Evolutionary conservation across 2,113 vertebrate species (phyloP), one percentile per base, ranked within the genome.

Genomic region (Trematomus loennbergii): DNA sequence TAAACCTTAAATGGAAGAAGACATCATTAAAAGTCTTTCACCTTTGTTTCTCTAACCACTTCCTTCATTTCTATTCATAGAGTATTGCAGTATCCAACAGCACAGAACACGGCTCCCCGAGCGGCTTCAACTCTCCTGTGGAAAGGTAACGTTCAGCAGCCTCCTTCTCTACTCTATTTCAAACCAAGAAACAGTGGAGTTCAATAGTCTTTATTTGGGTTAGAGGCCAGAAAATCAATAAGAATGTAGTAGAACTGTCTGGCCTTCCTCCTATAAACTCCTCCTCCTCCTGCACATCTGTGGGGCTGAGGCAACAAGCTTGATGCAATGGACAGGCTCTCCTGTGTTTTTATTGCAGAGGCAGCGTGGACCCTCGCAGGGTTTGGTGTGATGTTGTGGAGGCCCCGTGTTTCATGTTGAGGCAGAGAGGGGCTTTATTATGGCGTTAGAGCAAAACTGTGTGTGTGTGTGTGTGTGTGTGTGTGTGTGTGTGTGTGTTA

Each of bases 41-140:
- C 40, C 52, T 4, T 15, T 63, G 0, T 83, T 59, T 50, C 25
- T 33, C 55, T 83, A 5, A 72, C 25, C 67, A 33, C 46, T 48
- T 49, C 45, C 33, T n/a, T 78, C 12, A 3, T 60, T 83, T 83
- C 29, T 76, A 43, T 78, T 87, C 0, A 0, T 68, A 97, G 97
- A 97, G 95, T 70, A 96, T 97, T 1, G 96, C 96, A 0, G 95
- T 97, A 48, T 96, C 95, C 89, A 90, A 84, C 77, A 95, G 93
- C 84, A 63, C 55, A 0, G 95, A 96, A 33, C 87, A 40, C 1
- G 81, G 79, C 5, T 86, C 93, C 0, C 82, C 93, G 13, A 96
- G 95, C 0, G 96, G 96, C 66, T 96, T 98, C 91, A 94, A 88
- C 88, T 97, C 96, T 53, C 95, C 97, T 0, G 95, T 96, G 81